Conservation (phyloP, 2,888 invertebrate species). For the Lasiommata megera region DNA sequence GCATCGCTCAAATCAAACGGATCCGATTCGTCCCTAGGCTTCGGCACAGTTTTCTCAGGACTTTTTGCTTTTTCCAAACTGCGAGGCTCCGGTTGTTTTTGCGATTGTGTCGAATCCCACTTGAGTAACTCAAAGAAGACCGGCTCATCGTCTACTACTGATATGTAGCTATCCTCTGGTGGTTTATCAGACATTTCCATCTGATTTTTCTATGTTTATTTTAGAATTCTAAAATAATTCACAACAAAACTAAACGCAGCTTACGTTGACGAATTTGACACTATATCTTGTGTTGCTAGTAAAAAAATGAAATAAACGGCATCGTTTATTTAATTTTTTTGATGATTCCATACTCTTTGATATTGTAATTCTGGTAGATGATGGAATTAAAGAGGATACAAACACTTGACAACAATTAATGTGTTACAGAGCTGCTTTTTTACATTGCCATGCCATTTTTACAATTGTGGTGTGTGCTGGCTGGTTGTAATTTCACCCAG, state of each 20-base stretch:
- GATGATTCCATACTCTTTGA: too few relatives aligned
- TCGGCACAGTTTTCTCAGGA: conserved; percentile 61
- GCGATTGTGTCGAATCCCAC: conserved; percentile 65
- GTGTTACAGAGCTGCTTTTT: too few relatives aligned
- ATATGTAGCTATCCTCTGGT: conserved; percentile 71
- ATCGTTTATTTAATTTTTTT: too few relatives aligned
- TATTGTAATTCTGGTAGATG: too few relatives aligned
- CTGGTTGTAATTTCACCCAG: too few relatives aligned
- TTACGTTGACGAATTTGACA: conserved; percentile 36
- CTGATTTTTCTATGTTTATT: conserved; percentile 47
- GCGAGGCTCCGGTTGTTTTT: conserved; percentile 45
- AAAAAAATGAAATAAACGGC: background rate
- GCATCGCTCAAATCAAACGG: conserved; percentile 66
- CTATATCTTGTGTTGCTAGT: background rate
- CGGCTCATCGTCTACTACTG: conserved; percentile 72
- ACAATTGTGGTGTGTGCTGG: too few relatives aligned
- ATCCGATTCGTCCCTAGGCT: conserved; percentile 54
- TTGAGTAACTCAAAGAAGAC: conserved; percentile 72
- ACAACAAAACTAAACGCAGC: conserved; percentile 36
- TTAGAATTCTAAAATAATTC: conserved; percentile 33
- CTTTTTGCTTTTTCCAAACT: conserved; percentile 61
- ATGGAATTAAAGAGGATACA: too few relatives aligned
- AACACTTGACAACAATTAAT: too few relatives aligned
- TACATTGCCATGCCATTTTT: too few relatives aligned
- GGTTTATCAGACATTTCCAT: conserved; percentile 71